These are phyloP conservation scores for Quadroppia sp. DNA, from an alignment of 2,888 invertebrate species.

Conservation along the genomic window DNA sequence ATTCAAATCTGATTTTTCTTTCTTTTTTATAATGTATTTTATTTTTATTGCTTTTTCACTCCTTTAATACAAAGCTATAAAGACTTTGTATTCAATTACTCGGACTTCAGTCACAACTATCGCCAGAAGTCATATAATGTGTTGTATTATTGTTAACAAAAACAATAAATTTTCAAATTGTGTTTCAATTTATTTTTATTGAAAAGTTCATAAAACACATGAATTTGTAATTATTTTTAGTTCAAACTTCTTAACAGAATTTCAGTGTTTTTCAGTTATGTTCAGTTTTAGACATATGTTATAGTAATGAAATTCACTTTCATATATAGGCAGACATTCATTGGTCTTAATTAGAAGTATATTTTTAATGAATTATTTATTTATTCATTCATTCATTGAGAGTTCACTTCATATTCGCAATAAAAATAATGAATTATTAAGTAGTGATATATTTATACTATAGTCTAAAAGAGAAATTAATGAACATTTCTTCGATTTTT, in stretches of 20 bases:
- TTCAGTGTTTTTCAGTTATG: not conserved
- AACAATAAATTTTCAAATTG: constrained; percentile 8
- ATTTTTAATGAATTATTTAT: constrained; percentile 16
- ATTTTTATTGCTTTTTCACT: constrained; percentile 32
- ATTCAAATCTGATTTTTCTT: constrained; percentile 29
- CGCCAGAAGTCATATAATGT: not conserved
- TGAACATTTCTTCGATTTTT: not conserved
- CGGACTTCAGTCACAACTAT: not conserved
- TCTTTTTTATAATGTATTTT: constrained; percentile 18
- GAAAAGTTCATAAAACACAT: not conserved
- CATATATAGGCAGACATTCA: no score
- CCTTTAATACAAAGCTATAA: constrained; percentile 7
- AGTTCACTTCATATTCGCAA: not conserved
- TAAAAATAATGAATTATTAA: constrained; percentile 13
- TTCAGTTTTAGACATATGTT: no score
- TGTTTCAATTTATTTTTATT: not conserved
- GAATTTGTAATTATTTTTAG: not conserved
- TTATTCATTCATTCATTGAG: not conserved
- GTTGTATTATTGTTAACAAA: constrained; percentile 3
- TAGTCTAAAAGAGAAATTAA: not conserved
- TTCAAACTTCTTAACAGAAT: not conserved
- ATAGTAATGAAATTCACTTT: no score
- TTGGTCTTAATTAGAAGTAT: not conserved
- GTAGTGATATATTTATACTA: not conserved
- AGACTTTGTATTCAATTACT: not conserved